Conservation (phyloP, 2,113 vertebrate genomes). For the Oryctolagus cuniculus region DNA sequence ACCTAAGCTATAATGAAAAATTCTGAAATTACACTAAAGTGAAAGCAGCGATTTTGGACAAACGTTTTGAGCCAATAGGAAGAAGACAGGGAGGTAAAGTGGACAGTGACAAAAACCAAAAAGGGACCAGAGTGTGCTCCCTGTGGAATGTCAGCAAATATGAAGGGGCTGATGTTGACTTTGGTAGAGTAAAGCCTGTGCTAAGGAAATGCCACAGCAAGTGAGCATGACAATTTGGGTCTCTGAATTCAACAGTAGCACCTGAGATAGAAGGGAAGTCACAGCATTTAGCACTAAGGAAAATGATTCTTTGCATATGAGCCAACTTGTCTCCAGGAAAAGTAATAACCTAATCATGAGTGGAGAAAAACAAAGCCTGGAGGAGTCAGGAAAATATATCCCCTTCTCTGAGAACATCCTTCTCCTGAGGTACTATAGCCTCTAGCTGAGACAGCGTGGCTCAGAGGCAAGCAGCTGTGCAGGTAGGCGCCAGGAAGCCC, state of each 20-base stretch:
- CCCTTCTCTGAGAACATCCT: background rate
- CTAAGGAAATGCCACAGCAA: background rate
- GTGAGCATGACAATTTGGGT: background rate
- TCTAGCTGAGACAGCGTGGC: background rate
- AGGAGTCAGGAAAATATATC: background rate
- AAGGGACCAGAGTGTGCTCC: background rate
- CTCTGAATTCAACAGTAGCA: background rate
- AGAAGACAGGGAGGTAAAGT: background rate
- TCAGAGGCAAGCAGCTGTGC: background rate
- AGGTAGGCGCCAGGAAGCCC: background rate
- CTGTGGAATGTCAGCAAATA: background rate
- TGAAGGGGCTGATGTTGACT: background rate
- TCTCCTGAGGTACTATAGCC: background rate
- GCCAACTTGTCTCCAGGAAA: background rate
- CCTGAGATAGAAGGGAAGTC: background rate
- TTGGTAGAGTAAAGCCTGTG: conserved; percentile 14
- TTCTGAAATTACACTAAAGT: background rate
- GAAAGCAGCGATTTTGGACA: background rate
- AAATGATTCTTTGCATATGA: background rate
- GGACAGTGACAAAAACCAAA: background rate
- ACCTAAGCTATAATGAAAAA: background rate
- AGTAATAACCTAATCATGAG: background rate
- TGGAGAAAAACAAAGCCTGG: background rate
- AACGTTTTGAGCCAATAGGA: background rate
- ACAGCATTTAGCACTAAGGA: background rate